Conservation (phyloP, 2,888 invertebrate species). For the Psococerastis gibbosa region DNA sequence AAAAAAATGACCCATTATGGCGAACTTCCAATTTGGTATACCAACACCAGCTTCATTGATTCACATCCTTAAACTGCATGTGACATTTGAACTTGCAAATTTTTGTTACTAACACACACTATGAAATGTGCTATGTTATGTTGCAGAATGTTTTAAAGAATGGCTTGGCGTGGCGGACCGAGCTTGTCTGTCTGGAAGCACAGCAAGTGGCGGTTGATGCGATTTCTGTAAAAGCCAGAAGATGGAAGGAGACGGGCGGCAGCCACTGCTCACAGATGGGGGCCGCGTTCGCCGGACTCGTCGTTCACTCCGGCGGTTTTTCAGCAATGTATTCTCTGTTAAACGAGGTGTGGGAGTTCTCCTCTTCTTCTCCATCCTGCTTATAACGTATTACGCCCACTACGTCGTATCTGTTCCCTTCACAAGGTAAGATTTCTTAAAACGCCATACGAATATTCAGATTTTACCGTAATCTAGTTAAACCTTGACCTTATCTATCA, state of each 20-base stretch:
- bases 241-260: too few species aligned
- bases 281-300: neutral
- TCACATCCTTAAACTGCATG: too few species aligned
- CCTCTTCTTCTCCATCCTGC: neutral
- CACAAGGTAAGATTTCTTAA: neutral
- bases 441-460: too few species aligned
- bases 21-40: too few species aligned
- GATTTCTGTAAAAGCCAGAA: neutral
- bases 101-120: too few species aligned
- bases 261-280: neutral
- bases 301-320: neutral
- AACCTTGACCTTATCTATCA: too few species aligned
- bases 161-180: neutral
- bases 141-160: neutral
- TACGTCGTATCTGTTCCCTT: neutral
- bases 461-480: too few species aligned
- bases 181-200: conserved; percentile 41
- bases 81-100: too few species aligned
- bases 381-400: neutral
- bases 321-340: neutral
- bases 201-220: conserved; percentile 46
- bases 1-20: too few species aligned
- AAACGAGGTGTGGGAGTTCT: neutral
- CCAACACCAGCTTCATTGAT: too few species aligned
- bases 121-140: too few species aligned